These are phyloP conservation scores for Trachurus trachurus DNA, from an alignment of 2,797 vertebrate species.

Conservation along the genomic window DNA sequence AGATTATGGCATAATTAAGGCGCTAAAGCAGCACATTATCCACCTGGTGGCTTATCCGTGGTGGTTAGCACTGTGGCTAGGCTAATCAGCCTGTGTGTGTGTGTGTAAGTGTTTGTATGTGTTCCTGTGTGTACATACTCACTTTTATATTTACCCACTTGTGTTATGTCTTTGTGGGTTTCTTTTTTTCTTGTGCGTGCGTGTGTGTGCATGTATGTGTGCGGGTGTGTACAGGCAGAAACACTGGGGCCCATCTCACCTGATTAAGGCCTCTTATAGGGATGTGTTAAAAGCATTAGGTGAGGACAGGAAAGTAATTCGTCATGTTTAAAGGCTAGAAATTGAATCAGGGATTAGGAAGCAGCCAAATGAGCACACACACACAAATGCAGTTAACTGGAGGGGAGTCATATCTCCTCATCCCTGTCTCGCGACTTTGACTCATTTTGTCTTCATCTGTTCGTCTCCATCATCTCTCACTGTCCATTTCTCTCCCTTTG, in stretches of 20 bases:
- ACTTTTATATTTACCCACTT: slow-evolving; percentile 24
- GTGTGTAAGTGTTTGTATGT: slow-evolving; percentile 44
- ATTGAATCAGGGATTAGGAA: slow-evolving; percentile 93
- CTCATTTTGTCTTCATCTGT: slow-evolving; percentile 54
- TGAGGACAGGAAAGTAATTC: slow-evolving; percentile 98
- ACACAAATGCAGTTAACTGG: slow-evolving; percentile 62
- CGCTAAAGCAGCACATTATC: slow-evolving; percentile 99
- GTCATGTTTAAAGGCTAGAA: slow-evolving; percentile 98
- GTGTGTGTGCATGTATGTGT: slow-evolving; percentile 24
- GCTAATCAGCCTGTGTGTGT: slow-evolving; percentile 91
- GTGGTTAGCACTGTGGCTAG: slow-evolving; percentile 85
- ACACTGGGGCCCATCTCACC: slow-evolving; percentile 90
- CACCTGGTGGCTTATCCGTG: slow-evolving; percentile 94
- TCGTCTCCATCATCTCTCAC: slow-evolving; percentile 38
- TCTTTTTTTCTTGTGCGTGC: too few relatives aligned
- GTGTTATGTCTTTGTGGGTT: not conserved
- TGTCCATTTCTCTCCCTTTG: slow-evolving; percentile 26
- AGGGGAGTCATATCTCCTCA: slow-evolving; percentile 50
- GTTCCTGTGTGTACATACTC: slow-evolving; percentile 3
- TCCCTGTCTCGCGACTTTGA: slow-evolving; percentile 35
- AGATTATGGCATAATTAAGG: slow-evolving; percentile 99
- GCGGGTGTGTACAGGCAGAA: slow-evolving; percentile 83
- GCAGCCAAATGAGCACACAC: slow-evolving; percentile 89
- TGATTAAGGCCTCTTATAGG: slow-evolving; percentile 99
- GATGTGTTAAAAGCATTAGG: slow-evolving; percentile 99